Conservation (phyloP, 2,113 vertebrate species). For the Pristiophorus japonicus region DNA sequence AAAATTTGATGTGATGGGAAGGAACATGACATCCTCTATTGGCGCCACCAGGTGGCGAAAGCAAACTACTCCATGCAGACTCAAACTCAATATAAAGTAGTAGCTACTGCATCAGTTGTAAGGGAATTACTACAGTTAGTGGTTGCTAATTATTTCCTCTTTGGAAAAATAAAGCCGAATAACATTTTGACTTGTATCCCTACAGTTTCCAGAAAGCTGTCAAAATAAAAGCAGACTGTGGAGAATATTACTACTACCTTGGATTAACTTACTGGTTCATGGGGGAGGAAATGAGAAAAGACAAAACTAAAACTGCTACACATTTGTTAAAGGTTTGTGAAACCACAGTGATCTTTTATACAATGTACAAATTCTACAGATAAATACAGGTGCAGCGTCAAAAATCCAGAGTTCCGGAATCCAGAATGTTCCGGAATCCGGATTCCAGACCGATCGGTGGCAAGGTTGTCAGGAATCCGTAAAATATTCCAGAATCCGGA, state of each 20-base stretch:
- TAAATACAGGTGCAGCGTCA: too few relatives aligned
- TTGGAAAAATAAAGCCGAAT: not conserved
- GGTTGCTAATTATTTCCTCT: not conserved
- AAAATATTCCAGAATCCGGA: too few relatives aligned
- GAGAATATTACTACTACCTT: constrained; percentile 73
- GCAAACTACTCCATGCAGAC: too few relatives aligned
- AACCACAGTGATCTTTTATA: not conserved
- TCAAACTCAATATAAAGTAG: too few relatives aligned
- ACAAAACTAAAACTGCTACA: constrained; percentile 76
- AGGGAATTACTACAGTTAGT: too few relatives aligned
- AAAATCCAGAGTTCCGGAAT: too few relatives aligned
- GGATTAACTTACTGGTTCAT: constrained; percentile 85
- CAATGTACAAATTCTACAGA: not conserved
- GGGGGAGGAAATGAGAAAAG: constrained; percentile 75
- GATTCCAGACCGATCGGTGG: too few relatives aligned
- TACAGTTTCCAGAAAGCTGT: constrained; percentile 74
- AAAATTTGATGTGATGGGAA: not conserved
- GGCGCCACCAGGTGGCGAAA: too few relatives aligned
- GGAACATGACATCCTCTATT: not conserved
- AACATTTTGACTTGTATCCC: constrained; percentile 23
- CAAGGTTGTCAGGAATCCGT: too few relatives aligned
- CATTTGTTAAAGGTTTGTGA: constrained; percentile 80
- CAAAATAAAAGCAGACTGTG: constrained; percentile 62
- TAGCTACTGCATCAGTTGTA: too few relatives aligned
- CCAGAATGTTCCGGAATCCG: too few relatives aligned